Base-by-base conservation (phyloP, 2,888 invertebrate genomes). In the Odontothrips loti region DNA sequence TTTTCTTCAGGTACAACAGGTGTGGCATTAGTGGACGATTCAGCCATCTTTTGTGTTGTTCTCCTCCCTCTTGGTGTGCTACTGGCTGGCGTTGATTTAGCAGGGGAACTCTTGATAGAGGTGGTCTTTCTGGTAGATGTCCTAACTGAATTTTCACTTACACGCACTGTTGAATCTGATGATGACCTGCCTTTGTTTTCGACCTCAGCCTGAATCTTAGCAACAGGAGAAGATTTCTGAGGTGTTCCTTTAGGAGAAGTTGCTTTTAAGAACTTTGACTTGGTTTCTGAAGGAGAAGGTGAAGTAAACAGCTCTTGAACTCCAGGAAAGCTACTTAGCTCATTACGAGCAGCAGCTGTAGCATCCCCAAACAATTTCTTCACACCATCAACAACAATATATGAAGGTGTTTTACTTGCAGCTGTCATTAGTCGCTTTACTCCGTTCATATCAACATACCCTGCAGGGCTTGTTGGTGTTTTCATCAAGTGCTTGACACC, bases 331-430 rank as follows among this genome's bases (percentile, higher is more conserved):
- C 68, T 75, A 6, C 23, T 12, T 12, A 75, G 27, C 11, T 75
- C 68, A 75, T 27, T 75, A 23, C 68, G 23, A 75, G 68, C 68
- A 27, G 68, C 68, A 27, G 68, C 68, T 23, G 68, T 12, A 10
- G 68, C 68, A 27, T 75, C 68, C 8, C 27, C 27, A 27, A 75
- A 75, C 12, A 75, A 27, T 75, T 75, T 75, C 23, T 75, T 75
- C 27, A 75, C 68, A 75, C 68, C 68, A 12, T 75, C 68, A 75
- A 75, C 68, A 75, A 27, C 68, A n/a, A 75, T 12, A 75, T 75
- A 75, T 8, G 68, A 23, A 10, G 68, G 68, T 8, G 68, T 75
- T 75, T 23, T 23, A 27, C 68, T 23, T 27, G 17, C 58, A 58
- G 68, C 27, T 12, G 68, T 27, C 68, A 75, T 75, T 27, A 75